Evolutionary conservation across 1,140 invertebrate species (phyloP), one percentile per base, ranked within the genome.

Genomic region (Panulirus ornatus): DNA sequence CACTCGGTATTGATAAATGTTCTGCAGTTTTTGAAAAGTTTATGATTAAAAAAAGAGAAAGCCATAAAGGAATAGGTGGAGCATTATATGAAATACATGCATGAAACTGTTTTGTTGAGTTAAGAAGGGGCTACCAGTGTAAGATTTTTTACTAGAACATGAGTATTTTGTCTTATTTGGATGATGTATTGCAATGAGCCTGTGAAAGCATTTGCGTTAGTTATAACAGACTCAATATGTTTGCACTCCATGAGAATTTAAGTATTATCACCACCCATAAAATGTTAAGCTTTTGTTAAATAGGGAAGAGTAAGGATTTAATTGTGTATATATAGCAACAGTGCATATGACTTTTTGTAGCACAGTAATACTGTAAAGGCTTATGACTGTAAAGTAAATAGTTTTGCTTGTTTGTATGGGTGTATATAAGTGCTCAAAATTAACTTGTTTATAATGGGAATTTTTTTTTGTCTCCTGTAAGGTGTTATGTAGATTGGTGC

Each of bases 361-460:
- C 11, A 30, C n/a, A 30, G 58, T 66, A 30, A 66, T 30, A 22
- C 58, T 66, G 58, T 66, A 66, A 30, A 66, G 22, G n/a, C n/a
- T 66, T 58, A 14, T 66, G 30, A 2, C 30, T 66, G n/a, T 9
- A 5, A 58, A 58, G 54, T 58, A 66, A 66, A 66, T 66, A 66
- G 58, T 66, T 66, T 66, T 66, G 58, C 16, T 30, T 66, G 58
- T 66, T 30, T 66, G 27, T 66, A 66, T 66, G 11, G 58, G 11
- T 66, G 58, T 63, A 27, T 63, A 63, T 63, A 63, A 63, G 58
- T 63, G 58, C 30, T 30, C 58, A 30, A 66, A 66, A 66, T 66
- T 66, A 66, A 66, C 30, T 6, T 27, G 22, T 66, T 66, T 30
- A 66, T 30, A 30, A 27, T 66, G 22, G n/a, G 6, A 30, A 30